Conservation (phyloP, 2,797 vertebrate species). For the Poeciliopsis turneri region DNA sequence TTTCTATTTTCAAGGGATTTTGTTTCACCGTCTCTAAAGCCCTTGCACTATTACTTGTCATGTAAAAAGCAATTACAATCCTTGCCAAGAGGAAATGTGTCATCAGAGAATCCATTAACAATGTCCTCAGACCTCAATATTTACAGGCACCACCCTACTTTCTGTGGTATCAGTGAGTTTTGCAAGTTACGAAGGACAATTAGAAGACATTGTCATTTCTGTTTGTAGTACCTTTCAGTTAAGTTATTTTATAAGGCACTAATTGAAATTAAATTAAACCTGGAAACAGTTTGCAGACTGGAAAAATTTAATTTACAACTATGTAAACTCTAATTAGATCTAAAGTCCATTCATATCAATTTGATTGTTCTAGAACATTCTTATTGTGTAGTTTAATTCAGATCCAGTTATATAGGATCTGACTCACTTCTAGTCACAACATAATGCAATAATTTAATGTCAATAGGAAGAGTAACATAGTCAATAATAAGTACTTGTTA, state of each 20-base stretch:
- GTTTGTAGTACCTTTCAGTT: conserved; percentile 29
- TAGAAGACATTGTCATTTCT: conserved; percentile 51
- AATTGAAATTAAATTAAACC: not conserved
- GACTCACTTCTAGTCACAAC: not conserved
- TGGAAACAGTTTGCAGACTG: not conserved
- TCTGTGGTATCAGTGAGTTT: conserved; percentile 51
- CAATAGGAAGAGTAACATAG: not conserved
- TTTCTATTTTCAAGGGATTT: conserved; percentile 81
- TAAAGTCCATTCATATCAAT: not conserved
- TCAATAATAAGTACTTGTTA: not conserved
- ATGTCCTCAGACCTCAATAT: conserved; percentile 77
- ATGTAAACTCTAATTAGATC: not conserved
- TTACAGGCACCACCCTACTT: conserved; percentile 76
- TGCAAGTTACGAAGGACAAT: conserved; percentile 69
- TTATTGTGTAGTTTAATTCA: not conserved
- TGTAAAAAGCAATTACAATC: conserved; percentile 84
- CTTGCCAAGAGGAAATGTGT: conserved; percentile 74
- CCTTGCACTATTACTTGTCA: conserved; percentile 78
- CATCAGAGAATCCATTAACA: conserved; percentile 75
- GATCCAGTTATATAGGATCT: not conserved
- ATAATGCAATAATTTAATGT: not conserved
- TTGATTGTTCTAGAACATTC: not conserved
- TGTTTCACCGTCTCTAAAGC: conserved; percentile 72
- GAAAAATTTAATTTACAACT: not conserved
- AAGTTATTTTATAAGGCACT: conserved; percentile 27